A percentile compares a stretch with the other conserved stretches of the same genome.
Conservation (phyloP, 2,113 vertebrate species). For the Apteryx owenii region DNA sequence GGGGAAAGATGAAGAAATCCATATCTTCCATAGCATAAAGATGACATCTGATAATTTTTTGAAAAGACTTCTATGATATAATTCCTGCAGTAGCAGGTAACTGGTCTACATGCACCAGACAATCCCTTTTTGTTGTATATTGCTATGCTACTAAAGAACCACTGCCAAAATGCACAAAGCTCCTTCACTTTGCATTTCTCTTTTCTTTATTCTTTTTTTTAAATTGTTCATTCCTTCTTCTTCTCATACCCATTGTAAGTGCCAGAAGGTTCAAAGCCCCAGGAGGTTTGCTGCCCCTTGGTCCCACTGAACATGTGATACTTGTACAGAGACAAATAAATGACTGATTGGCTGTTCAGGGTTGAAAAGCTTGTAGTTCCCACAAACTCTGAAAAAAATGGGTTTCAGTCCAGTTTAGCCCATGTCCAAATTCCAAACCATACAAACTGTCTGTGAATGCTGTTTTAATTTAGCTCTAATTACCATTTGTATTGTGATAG, state of each 20-base stretch:
- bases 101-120: background rate
- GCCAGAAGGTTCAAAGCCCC: background rate
- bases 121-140: background rate
- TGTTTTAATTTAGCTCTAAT: background rate
- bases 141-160: background rate
- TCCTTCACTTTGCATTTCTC: background rate
- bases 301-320: background rate
- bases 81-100: background rate
- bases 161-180: background rate
- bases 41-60: background rate
- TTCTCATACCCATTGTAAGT: background rate
- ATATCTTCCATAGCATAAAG: background rate
- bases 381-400: background rate
- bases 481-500: background rate
- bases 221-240: background rate
- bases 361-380: background rate
- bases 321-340: background rate
- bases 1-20: background rate
- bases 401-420: background rate
- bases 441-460: background rate
- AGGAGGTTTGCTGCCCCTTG: background rate
- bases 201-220: background rate
- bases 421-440: background rate
- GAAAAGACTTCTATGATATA: background rate
- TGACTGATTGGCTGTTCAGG: background rate